Base-by-base conservation (phyloP, 2,888 invertebrate species). In the Muschampia plurimacula region DNA sequence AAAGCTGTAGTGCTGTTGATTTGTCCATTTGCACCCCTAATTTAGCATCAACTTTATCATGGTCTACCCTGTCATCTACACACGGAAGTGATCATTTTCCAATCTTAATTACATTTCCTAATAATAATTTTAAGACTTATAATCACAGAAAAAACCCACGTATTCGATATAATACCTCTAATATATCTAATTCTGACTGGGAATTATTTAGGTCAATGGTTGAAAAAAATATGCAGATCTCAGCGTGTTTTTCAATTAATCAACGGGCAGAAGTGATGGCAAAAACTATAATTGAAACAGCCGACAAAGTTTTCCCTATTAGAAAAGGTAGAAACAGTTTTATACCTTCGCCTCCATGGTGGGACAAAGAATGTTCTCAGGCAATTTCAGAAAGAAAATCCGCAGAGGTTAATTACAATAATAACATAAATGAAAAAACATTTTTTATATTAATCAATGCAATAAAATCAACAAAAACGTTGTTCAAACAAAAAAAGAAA, bases 401-500 rank as follows among this genome's bases (percentile, higher is more conserved):
- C 2, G 57, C 57, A 1, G 57, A 57, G 57, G 22, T 28, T 12
- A 57, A 12, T n/a, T 57, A 57, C 12, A 57, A 57, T 22, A 22
- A 2, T 12, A 12, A 57, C 9, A 57, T 57, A 12, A 57, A 57
- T 57, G 57, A 57, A 5, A 57, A 10, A 57, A 57, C 9, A 12
- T 57, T 57, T 9, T 22, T 57, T 28, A 57, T 57, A 12, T 57
- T 57, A 6, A 57, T 57, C 2, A 28, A 57, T 12, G 57, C 57
- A 10, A 57, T 57, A 5, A 57, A 57, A 57, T 57, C 57, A 22
- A 22, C 22, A 0, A 57, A 57, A 22, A 28, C 4, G 3, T 57
- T 57, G 12, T 57, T 57, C 28, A 57, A 28, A 57, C 57, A 28
- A 57, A 57, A 57, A 57, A 57, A 57, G 57, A 57, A 28, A 57